Percentiles rank a stretch among this genome's conserved stretches.
Evolutionary conservation across 2,888 invertebrate species (phyloP).

Genomic region (Caradrina kadenii): DNA sequence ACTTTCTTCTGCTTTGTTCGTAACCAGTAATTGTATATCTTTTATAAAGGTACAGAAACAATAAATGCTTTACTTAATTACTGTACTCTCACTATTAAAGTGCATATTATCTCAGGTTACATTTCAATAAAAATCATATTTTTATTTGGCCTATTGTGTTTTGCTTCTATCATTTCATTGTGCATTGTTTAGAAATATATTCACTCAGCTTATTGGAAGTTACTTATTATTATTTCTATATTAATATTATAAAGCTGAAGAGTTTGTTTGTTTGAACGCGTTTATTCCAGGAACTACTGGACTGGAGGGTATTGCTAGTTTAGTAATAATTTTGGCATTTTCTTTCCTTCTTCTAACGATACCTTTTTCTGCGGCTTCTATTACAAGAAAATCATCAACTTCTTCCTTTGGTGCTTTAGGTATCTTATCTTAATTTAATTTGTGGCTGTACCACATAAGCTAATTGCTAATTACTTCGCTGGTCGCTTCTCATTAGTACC

Average conservation of each 20-base stretch:
- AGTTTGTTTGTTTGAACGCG: too few species aligned
- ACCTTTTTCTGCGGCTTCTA: conserved; percentile 1
- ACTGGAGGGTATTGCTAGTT: not conserved
- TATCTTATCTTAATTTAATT: conserved; percentile 3
- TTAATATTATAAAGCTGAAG: too few species aligned
- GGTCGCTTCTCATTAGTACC: conserved; percentile 16
- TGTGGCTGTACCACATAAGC: not conserved
- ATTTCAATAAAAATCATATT: not conserved
- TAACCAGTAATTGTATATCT: conserved; percentile 41
- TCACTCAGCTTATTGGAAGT: not conserved
- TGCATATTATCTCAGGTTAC: not conserved
- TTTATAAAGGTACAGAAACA: conserved; percentile 26
- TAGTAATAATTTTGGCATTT: not conserved
- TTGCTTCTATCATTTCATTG: not conserved
- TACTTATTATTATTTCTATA: too few species aligned
- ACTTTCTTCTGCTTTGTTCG: conserved; percentile 60
- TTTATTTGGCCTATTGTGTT: not conserved
- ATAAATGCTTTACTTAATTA: conserved; percentile 24
- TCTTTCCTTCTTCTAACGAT: not conserved
- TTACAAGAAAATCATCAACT: not conserved
- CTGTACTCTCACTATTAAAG: conserved; percentile 6
- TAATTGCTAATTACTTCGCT: not conserved
- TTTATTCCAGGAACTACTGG: too few species aligned
- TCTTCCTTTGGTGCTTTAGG: not conserved
- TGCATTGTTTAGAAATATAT: not conserved